Base-by-base conservation (phyloP, 2,113 vertebrate genomes). In the Sinocyclocheilus anshuiensis region DNA sequence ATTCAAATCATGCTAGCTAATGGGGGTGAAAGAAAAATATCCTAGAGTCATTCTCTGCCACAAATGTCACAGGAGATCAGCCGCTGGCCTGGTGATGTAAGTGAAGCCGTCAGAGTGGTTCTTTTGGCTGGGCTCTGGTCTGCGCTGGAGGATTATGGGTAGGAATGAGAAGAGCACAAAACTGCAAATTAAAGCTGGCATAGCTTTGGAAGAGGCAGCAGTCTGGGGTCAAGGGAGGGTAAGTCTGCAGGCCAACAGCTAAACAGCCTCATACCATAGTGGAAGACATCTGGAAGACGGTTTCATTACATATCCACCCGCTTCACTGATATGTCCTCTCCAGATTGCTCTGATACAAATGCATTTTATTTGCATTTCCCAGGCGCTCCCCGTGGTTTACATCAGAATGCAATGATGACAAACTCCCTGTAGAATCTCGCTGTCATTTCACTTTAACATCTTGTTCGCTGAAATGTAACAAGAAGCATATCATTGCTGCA, bases 391-490 rank as follows among this genome's bases (percentile, higher is more conserved):
- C 16, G 71, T 82, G 87, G 84, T 77, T 67, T 77, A 77, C 87
- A 83, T 77, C 71, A 33, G 71, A 81, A 59, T 57, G 50, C 71
- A 86, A 82, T 86, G 79, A 81, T 75, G 50, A 50, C 80, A 75
- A 81, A 83, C 59, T 86, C 84, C 87, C 87, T 48, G 78, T 75
- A 77, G 87, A 26, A 78, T 89, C 86, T 84, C 88, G 84, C 91
- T 92, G 91, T 93, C 90, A 78, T 79, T 89, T 91, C n/a, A 77
- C 88, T 59, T 90, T 86, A 81, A 29, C 80, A 84, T 92, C 59
- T 53, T 42, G 55, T 78, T 89, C 84, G 1, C 50, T 84, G 50
- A 4, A 67, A 67, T 84, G 86, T 53, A 13, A 83, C 85, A 88
- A 90, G 88, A 86, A 88, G 87, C 83, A 22, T 80, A 84, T 59